phyloP scores from a whole-genome alignment of 2,888 invertebrate species.

The Belgica antarctica region DNA sequence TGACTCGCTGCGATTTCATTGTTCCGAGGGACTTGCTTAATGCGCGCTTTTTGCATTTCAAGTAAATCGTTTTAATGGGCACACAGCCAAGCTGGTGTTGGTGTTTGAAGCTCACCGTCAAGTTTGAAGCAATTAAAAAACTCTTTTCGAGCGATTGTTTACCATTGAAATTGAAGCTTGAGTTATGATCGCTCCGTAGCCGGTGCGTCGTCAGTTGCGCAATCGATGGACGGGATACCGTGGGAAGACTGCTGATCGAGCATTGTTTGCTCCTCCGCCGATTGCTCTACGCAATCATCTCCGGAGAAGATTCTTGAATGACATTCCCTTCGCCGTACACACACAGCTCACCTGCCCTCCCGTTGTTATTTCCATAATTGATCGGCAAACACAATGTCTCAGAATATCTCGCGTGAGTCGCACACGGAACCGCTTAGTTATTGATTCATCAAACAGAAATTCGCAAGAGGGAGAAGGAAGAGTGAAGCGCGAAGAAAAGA shows the following conservation, averaged over 20 bases:
- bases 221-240: background rate
- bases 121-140: background rate
- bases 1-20: no score
- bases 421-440: constrained; percentile 6
- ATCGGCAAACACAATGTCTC: background rate
- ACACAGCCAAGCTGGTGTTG: background rate
- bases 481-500: no score
- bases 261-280: background rate
- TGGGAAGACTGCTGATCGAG: background rate
- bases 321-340: no score
- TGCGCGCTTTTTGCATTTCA: background rate
- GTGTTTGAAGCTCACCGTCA: background rate
- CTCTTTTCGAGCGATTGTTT: background rate
- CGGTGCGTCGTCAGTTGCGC: background rate
- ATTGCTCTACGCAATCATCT: background rate
- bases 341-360: no score
- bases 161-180: background rate
- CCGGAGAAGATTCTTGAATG: background rate
- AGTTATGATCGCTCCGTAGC: background rate
- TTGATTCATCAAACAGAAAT: constrained; percentile 15
- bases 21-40: no score
- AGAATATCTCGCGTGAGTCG: constrained; percentile 9
- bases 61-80: constrained; percentile 12
- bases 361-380: background rate
- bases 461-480: background rate